Conservation (phyloP, 2,888 invertebrate species). For the Notocelia uddmanniana region DNA sequence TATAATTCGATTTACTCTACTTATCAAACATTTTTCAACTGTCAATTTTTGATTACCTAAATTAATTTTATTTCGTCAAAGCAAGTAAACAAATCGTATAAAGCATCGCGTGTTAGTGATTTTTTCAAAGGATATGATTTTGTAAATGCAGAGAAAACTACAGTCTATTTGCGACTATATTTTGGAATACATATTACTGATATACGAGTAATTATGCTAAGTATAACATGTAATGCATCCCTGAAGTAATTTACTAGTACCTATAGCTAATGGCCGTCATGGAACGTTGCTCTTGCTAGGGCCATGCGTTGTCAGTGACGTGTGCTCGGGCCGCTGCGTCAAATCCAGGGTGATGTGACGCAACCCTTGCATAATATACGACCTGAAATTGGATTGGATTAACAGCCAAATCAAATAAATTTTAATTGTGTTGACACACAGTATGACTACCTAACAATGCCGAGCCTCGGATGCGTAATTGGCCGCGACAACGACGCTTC, state of each 20-base stretch:
- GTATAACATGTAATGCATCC: background rate
- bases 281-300: conserved; percentile 5
- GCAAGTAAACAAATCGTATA: background rate
- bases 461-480: background rate
- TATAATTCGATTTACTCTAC: too few relatives aligned
- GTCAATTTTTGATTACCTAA: too few relatives aligned
- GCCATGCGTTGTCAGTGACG: conserved; percentile 20
- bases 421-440: background rate
- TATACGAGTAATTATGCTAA: too few relatives aligned
- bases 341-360: conserved; percentile 11
- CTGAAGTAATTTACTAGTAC: background rate
- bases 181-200: background rate
- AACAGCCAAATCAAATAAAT: background rate
- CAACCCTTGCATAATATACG: conserved; percentile 24
- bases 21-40: too few relatives aligned
- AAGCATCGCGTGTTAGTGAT: too few relatives aligned
- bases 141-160: too few relatives aligned
- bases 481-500: too few relatives aligned
- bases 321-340: conserved; percentile 20
- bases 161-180: background rate
- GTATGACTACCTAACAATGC: background rate
- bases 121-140: too few relatives aligned
- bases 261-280: background rate
- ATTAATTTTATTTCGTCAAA: too few relatives aligned
- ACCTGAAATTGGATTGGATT: background rate